Evolutionary conservation across 2,113 vertebrate species (phyloP).

Genomic region (Lichenostomus cassidix): DNA sequence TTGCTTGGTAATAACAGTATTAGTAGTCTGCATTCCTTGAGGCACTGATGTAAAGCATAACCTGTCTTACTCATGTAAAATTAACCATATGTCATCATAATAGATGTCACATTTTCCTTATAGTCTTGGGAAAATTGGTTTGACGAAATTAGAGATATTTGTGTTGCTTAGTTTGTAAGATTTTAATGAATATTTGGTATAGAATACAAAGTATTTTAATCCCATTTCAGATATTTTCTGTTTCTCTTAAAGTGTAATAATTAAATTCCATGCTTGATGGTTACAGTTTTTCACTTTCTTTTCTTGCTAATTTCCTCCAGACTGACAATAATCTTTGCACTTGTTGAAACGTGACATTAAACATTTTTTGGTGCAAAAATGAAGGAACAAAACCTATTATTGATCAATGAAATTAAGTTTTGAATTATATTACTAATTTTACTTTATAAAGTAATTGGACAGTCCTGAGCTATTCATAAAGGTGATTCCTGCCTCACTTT

Average conservation of each 20-base stretch:
- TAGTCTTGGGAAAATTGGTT: neutral
- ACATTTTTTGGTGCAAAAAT: neutral
- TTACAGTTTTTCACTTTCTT: neutral
- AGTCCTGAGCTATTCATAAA: neutral
- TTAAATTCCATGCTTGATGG: neutral
- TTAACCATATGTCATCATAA: conserved; percentile 24
- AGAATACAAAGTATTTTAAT: neutral
- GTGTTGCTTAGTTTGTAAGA: neutral
- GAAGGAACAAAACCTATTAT: neutral
- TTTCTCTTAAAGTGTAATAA: neutral
- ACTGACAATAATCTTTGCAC: neutral
- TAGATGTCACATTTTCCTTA: neutral
- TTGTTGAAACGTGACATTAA: neutral
- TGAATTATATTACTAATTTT: neutral
- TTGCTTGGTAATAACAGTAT: conserved; percentile 33
- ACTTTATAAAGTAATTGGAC: neutral
- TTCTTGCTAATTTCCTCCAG: neutral
- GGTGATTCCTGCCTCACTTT: neutral
- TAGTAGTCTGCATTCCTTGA: conserved; percentile 24
- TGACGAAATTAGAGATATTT: neutral
- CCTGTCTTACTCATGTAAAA: neutral
- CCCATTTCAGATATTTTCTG: neutral
- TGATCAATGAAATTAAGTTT: neutral
- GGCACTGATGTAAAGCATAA: conserved; percentile 8
- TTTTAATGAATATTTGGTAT: neutral